A percentile compares a stretch with the other conserved stretches of the same genome.
Evolutionary conservation across 2,888 invertebrate genomes (phyloP).

Genomic region (Leptinotarsa peninsularis): DNA sequence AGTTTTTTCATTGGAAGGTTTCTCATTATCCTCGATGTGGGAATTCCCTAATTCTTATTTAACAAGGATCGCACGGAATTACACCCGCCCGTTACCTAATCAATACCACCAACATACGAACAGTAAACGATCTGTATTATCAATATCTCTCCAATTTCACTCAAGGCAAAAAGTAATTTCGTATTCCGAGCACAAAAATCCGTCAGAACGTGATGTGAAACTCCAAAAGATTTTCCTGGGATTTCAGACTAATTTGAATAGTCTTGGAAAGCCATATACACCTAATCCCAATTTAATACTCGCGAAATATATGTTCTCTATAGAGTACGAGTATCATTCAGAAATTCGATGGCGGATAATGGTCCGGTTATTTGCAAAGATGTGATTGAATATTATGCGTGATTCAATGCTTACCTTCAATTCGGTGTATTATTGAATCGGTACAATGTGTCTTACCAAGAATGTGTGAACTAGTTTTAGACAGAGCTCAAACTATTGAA

Average conservation of each 20-base stretch:
- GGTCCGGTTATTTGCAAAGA: background rate
- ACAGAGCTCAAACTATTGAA: no score
- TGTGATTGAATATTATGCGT: no score
- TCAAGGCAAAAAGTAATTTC: slow-evolving; percentile 14
- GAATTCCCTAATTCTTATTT: background rate
- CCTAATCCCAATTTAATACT: slow-evolving; percentile 12
- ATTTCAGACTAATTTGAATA: slow-evolving; percentile 19
- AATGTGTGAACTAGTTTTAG: no score
- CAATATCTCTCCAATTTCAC: slow-evolving; percentile 18
- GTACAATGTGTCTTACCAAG: no score
- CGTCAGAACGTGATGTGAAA: slow-evolving; percentile 16
- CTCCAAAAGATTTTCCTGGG: slow-evolving; percentile 15
- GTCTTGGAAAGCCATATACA: slow-evolving; percentile 10
- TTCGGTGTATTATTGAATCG: no score
- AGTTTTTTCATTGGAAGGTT: no score
- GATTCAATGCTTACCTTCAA: no score
- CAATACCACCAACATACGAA: slow-evolving; percentile 7
- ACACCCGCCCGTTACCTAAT: slow-evolving; percentile 10
- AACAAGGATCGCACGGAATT: background rate
- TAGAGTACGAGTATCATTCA: slow-evolving; percentile 1
- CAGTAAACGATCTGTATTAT: slow-evolving; percentile 15
- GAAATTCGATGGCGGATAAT: background rate
- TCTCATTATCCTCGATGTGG: no score
- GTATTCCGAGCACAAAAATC: slow-evolving; percentile 11
- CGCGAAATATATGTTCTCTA: slow-evolving; percentile 7